phyloP scores from a whole-genome alignment of 2,113 vertebrate species.

The Gallinago jamesoni region DNA sequence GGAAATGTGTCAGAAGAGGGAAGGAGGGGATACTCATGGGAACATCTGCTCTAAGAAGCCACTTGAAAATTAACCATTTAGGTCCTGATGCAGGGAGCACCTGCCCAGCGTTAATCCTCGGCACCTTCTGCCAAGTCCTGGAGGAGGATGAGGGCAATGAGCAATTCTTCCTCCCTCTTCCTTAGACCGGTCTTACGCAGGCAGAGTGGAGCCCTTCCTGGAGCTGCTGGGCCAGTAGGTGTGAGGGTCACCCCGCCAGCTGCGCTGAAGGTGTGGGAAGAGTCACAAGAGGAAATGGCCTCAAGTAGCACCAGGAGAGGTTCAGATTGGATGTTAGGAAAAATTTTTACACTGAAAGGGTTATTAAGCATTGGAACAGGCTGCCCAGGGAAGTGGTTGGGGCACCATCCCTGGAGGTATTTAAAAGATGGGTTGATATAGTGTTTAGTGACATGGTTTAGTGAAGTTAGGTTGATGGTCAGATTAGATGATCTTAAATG shows the following conservation, averaged over 20 bases:
- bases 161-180: background rate
- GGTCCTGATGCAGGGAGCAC: constrained; percentile 3
- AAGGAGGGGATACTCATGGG: constrained; percentile 67
- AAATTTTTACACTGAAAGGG: too few relatives aligned
- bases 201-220: background rate
- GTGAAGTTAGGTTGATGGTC: too few relatives aligned
- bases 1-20: constrained; percentile 70
- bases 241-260: background rate
- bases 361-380: too few relatives aligned
- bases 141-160: background rate
- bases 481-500: too few relatives aligned
- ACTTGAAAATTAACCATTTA: constrained; percentile 62
- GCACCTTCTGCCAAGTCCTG: background rate
- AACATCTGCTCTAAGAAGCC: constrained; percentile 66
- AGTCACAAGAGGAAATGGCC: too few relatives aligned
- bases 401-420: too few relatives aligned
- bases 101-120: background rate
- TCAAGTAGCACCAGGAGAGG: too few relatives aligned
- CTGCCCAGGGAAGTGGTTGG: too few relatives aligned
- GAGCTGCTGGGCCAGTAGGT: background rate
- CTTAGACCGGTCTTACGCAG: accelerated
- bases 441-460: too few relatives aligned
- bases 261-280: background rate
- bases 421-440: too few relatives aligned
- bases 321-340: too few relatives aligned